Evolutionary conservation across 1,140 invertebrate genomes (phyloP), one percentile per base, ranked within the genome.

Genomic region (Drosophila nikananu): DNA sequence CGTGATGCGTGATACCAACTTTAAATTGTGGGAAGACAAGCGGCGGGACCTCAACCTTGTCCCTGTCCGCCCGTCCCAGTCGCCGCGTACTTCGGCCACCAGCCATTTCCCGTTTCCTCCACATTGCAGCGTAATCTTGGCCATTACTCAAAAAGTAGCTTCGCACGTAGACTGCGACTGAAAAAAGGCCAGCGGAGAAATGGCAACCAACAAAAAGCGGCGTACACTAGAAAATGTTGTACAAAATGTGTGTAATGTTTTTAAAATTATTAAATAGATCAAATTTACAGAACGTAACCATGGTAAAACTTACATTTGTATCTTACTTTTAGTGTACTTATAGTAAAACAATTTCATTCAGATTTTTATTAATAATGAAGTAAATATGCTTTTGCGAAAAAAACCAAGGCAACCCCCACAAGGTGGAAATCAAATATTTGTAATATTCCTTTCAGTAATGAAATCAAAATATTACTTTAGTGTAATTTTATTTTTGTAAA

Each of bases 81-180:
- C 23, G 23, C 32, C 35, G 35, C 54, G 32, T 39, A 23, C 35
- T 57, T 9, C 65, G 48, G 37, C 75, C 44, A 21, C 21, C 52
- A 42, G 41, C 71, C 59, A 71, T 62, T 68, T 70, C 63, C 70
- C 61, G 60, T 66, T 77, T 61, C 58, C 63, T 54, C 59, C 67
- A 77, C 77, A 73, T 72, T 83, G 80, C 80, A 87, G 62, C 70
- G 84, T 87, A 87, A 87, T 87, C 83, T 87, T 83, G 65, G 84
- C 83, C 83, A 87, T 87, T 87, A 89, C 77, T 87, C 83, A 89
- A 89, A 87, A 83, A 87, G 80, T 83, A 87, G 84, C 83, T 66
- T 70, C 72, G 73, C 83, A 87, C 83, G 83, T 87, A 89, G 67
- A 46, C 60, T 48, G 59, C 67, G 75, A 46, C 32, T 39, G n/a